A percentile compares a stretch with the other conserved stretches of the same genome.
phyloP scores from a whole-genome alignment of 30 jellyfish, hydroid and myxozoan species.

The Turritopsis dohrnii region DNA sequence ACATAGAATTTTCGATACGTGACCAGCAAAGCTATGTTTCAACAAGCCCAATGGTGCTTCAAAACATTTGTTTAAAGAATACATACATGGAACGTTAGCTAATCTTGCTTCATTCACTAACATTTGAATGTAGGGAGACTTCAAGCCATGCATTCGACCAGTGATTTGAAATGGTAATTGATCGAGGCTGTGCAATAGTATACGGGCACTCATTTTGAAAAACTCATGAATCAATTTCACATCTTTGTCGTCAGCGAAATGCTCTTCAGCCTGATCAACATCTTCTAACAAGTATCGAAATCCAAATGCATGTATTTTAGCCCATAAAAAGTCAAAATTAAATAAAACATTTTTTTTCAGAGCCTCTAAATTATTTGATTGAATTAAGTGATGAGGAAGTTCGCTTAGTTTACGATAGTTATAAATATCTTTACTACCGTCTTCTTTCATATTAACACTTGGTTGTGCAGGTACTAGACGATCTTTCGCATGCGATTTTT shows the following conservation, averaged over 20 bases:
- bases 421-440: constrained; percentile 30
- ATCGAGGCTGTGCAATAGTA: constrained; percentile 54
- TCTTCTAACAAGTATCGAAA: constrained; percentile 40
- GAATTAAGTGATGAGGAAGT: constrained; percentile 50
- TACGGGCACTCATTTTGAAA: constrained; percentile 47
- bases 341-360: constrained; percentile 49
- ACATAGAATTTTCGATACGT: constrained; percentile 27
- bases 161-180: constrained; percentile 60
- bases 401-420: constrained; percentile 69
- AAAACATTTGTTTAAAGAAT: constrained; percentile 51
- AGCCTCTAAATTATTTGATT: constrained; percentile 35
- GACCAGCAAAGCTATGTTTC: constrained; percentile 59
- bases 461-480: constrained; percentile 62
- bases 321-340: constrained; percentile 55
- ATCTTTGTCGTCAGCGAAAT: constrained; percentile 48
- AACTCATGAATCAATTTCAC: constrained; percentile 36
- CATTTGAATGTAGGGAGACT: not conserved
- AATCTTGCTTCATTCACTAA: constrained; percentile 42
- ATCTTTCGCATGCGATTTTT: constrained; percentile 32
- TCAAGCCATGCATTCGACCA: constrained; percentile 38
- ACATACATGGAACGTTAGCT: constrained; percentile 47
- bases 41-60: constrained; percentile 67
- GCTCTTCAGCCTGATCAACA: constrained; percentile 35
- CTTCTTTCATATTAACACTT: constrained; percentile 27
- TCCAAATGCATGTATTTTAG: constrained; percentile 51